phyloP scores from a whole-genome alignment of 1,140 invertebrate species.

The Drosophila tristis region DNA sequence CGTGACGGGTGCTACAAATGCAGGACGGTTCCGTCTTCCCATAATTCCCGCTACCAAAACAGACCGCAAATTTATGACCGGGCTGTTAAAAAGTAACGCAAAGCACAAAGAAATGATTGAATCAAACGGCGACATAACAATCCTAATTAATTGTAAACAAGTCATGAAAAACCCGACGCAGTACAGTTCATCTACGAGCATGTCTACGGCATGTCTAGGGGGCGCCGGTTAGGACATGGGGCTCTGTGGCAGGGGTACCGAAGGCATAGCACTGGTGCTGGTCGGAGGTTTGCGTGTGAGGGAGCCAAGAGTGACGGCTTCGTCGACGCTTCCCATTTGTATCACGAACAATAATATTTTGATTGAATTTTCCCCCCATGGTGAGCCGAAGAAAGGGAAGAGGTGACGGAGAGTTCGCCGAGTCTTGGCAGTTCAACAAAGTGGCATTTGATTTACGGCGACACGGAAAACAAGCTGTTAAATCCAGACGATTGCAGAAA shows the following conservation, averaged over 20 bases:
- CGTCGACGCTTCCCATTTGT: conserved; percentile 71
- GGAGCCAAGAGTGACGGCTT: conserved; percentile 62
- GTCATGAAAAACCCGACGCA: conserved; percentile 59
- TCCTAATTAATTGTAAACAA: conserved; percentile 81
- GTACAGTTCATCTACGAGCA: conserved; percentile 35
- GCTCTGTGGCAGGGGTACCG: conserved; percentile 1
- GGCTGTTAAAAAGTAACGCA: conserved; percentile 47
- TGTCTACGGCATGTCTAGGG: conserved; percentile 41
- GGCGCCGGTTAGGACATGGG: conserved; percentile 3
- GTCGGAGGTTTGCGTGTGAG: conserved; percentile 9
- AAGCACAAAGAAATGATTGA: conserved; percentile 64
- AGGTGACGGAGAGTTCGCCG: neutral
- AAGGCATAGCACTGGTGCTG: conserved; percentile 5
- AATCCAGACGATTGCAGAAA: conserved; percentile 36
- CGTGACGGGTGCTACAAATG: conserved; percentile 30
- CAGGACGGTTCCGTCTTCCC: conserved; percentile 19
- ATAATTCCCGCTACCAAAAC: conserved; percentile 37
- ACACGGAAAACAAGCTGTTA: conserved; percentile 73
- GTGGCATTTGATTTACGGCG: conserved; percentile 69
- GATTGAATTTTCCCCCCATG: conserved; percentile 63
- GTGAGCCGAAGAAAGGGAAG: neutral
- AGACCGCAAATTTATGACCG: conserved; percentile 54
- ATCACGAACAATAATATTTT: conserved; percentile 75
- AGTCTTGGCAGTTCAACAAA: conserved; percentile 49
- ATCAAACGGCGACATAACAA: conserved; percentile 72